These are phyloP conservation scores for Antheraea pernyi DNA, from an alignment of 1,140 invertebrate species.

Conservation along the genomic window DNA sequence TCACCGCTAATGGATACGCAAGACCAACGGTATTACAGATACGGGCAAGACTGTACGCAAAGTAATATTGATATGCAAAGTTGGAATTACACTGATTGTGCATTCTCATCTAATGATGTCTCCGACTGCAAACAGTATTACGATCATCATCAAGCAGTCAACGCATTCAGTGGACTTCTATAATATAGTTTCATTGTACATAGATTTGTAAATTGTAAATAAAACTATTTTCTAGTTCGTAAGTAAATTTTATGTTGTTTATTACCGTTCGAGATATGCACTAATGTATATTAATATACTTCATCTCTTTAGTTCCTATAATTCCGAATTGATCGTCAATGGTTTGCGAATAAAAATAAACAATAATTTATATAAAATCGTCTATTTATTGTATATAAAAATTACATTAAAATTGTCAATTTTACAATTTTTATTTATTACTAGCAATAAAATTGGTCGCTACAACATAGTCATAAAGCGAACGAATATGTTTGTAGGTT, in stretches of 20 bases:
- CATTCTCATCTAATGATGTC: slow-evolving; percentile 44
- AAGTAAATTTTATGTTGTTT: slow-evolving; percentile 24
- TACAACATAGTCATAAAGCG: slow-evolving; percentile 76
- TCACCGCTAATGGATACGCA: slow-evolving; percentile 54
- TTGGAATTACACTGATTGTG: slow-evolving; percentile 62
- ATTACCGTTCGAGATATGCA: slow-evolving; percentile 6
- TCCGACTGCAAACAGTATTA: slow-evolving; percentile 58
- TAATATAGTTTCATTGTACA: slow-evolving; percentile 43
- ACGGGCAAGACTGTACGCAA: slow-evolving; percentile 54
- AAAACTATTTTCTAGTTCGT: slow-evolving; percentile 15
- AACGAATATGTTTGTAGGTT: slow-evolving; percentile 58
- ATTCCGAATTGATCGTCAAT: slow-evolving; percentile 20
- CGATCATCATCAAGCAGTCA: slow-evolving; percentile 53
- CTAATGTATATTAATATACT: not conserved
- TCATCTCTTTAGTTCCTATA: slow-evolving; percentile 29
- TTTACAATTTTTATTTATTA: slow-evolving; percentile 57
- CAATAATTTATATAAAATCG: slow-evolving; percentile 65
- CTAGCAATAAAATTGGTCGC: slow-evolving; percentile 77
- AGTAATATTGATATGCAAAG: slow-evolving; percentile 51
- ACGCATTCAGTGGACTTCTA: slow-evolving; percentile 60
- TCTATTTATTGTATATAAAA: slow-evolving; percentile 79
- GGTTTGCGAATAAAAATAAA: slow-evolving; percentile 30
- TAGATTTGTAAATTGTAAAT: slow-evolving; percentile 56
- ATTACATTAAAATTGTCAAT: slow-evolving; percentile 78
- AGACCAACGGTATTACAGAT: slow-evolving; percentile 60